A percentile compares a stretch with the other conserved stretches of the same genome.
phyloP scores from a whole-genome alignment of 1,140 invertebrate genomes.

The Lepidurus couesii region DNA sequence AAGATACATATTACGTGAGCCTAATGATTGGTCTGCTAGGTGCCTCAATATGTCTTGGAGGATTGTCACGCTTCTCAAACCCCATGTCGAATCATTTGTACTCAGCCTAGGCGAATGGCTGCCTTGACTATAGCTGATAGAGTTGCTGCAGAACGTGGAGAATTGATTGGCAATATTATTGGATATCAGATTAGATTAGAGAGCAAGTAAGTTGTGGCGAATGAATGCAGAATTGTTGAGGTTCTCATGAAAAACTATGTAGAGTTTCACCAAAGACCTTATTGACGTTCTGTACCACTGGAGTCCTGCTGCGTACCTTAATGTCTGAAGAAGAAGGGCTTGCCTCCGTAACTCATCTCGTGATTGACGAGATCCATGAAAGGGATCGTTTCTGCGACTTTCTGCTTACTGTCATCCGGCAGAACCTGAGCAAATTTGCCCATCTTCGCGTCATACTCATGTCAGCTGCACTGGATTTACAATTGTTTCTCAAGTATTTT shows the following conservation, averaged over 20 bases:
- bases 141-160: slow-evolving; percentile 71
- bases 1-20: not conserved
- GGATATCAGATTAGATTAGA: slow-evolving; percentile 92
- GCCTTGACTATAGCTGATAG: slow-evolving; percentile 76
- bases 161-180: slow-evolving; percentile 76
- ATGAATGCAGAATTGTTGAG: not conserved
- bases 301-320: slow-evolving; percentile 76
- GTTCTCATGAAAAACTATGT: slow-evolving; percentile 38
- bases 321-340: slow-evolving; percentile 59
- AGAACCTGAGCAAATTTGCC: slow-evolving; percentile 63
- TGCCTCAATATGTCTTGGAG: slow-evolving; percentile 86
- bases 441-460: slow-evolving; percentile 80
- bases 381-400: slow-evolving; percentile 90
- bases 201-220: slow-evolving; percentile 45
- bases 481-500: slow-evolving; percentile 77
- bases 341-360: slow-evolving; percentile 70
- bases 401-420: slow-evolving; percentile 73
- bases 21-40: slow-evolving; percentile 42
- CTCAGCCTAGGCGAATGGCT: slow-evolving; percentile 84
- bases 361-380: slow-evolving; percentile 93
- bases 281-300: slow-evolving; percentile 86
- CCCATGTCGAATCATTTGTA: slow-evolving; percentile 81
- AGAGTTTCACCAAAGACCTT: slow-evolving; percentile 71
- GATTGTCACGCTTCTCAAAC: slow-evolving; percentile 57
- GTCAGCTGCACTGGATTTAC: slow-evolving; percentile 85